These are phyloP conservation scores for Bubalus kerabau DNA, from an alignment of 2,113 vertebrate species.

Conservation along the genomic window DNA sequence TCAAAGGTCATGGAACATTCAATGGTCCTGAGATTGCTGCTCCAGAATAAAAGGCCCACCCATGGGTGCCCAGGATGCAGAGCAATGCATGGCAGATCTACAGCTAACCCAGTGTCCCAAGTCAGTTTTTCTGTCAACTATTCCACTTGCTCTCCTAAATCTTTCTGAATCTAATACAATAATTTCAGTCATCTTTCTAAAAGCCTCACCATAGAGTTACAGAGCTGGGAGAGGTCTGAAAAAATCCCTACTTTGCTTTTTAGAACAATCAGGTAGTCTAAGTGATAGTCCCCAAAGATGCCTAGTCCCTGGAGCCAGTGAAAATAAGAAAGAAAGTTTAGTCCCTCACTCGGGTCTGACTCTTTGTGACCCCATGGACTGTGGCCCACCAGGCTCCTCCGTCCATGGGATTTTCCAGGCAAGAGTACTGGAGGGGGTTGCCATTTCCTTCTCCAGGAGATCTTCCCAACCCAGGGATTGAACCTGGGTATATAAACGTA, in stretches of 20 bases:
- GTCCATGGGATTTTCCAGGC: not conserved
- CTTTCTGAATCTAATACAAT: not conserved
- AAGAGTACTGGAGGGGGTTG: not conserved
- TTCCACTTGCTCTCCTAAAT: not conserved
- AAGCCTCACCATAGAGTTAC: not conserved
- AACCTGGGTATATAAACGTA: not conserved
- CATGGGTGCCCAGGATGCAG: fast-evolving
- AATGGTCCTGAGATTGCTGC: fast-evolving
- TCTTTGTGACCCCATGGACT: not conserved
- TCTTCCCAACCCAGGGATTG: not conserved
- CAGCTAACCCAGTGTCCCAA: no score
- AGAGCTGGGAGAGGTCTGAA: not conserved
- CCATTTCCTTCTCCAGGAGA: not conserved
- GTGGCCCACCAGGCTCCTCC: not conserved
- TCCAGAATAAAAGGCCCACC: not conserved
- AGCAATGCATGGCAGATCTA: not conserved
- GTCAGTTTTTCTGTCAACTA: not conserved
- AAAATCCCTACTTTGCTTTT: not conserved
- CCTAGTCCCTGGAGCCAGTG: not conserved
- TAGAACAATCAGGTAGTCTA: not conserved
- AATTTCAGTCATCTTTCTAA: not conserved
- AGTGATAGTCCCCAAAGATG: not conserved
- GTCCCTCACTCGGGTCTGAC: fast-evolving
- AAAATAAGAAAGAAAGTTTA: not conserved
- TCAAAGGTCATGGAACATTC: not conserved